Evolutionary conservation across 2,888 invertebrate genomes (phyloP), one percentile per base, ranked within the genome.

Genomic region (Chouioia cunea): DNA sequence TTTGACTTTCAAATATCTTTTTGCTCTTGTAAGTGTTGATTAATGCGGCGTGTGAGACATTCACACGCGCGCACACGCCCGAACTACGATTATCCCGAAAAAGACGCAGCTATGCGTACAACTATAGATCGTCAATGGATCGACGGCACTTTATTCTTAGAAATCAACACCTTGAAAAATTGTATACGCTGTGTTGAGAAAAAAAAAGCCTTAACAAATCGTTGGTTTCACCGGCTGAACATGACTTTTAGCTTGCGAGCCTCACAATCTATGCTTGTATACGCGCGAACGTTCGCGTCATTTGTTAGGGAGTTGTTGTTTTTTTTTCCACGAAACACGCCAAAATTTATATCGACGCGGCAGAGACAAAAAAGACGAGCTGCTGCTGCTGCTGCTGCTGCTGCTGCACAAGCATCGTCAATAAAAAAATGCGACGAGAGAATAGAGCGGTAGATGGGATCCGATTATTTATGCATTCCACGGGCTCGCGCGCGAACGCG

Each of bases 391-490:
- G 46, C 58, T 23, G 46, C 12, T n/a, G 46, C 58, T 23, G 46
- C 12, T n/a, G 10, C 16, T 8, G 52, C 44, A 36, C 18, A 57
- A 15, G 16, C 15, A 48, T 22, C 18, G 36, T 22, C 15, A 59
- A 59, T 63, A 14, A 47, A 47, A 57, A 53, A 48, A 46, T 12
- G 53, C 60, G 56, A 18, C 36, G 36, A 58, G 63, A 58, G 60
- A 70, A 60, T 65, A 62, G 71, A 66, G 60, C 22, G 54, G 58
- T 22, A 22, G 53, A 63, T 58, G 71, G 58, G 58, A 71, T 52
- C 53, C 57, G 59, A 71, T 71, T 71, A 73, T 73, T 73, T 73
- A 73, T 73, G 73, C 73, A 73, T 73, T 73, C 73, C 67, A 65
- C 43, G 44, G 18, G 57, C 23, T 20, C 12, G 59, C 54, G 16